Evolutionary conservation across 2,888 invertebrate genomes (phyloP).

Genomic region (Keiferia lycopersicella): DNA sequence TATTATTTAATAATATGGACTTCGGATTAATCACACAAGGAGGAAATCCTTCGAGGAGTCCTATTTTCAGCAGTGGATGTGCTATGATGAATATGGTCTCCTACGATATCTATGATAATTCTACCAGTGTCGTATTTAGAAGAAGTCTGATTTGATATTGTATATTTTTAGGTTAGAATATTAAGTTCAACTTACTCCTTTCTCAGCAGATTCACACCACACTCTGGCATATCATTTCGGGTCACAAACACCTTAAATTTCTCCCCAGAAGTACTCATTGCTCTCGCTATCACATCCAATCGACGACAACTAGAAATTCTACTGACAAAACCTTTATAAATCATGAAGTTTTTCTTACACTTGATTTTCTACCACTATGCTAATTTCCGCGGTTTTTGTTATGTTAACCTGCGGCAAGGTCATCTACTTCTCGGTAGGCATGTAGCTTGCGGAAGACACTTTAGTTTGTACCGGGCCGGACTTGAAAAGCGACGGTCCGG

Average conservation of each 20-base stretch:
- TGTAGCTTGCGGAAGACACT: slow-evolving; percentile 61
- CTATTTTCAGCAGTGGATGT: too few species aligned
- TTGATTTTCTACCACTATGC: slow-evolving; percentile 12
- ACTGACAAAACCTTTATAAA: slow-evolving; percentile 51
- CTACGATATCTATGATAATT: too few species aligned
- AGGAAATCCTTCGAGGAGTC: too few species aligned
- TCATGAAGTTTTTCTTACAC: slow-evolving; percentile 47
- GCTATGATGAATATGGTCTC: too few species aligned
- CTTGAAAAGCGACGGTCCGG: slow-evolving; percentile 73
- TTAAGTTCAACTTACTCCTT: slow-evolving; percentile 77
- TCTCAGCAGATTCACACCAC: slow-evolving; percentile 81
- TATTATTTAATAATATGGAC: too few species aligned
- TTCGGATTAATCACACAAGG: too few species aligned
- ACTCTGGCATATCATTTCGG: slow-evolving; percentile 83
- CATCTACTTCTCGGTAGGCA: slow-evolving; percentile 58
- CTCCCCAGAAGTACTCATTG: slow-evolving; percentile 54
- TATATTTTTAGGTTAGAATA: neutral
- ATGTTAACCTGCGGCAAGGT: slow-evolving; percentile 45
- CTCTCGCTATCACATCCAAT: slow-evolving; percentile 43
- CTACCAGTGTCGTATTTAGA: too few species aligned
- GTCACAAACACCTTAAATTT: slow-evolving; percentile 83
- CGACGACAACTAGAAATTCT: slow-evolving; percentile 12
- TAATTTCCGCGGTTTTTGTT: slow-evolving; percentile 41
- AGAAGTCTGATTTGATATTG: too few species aligned
- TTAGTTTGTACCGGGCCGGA: slow-evolving; percentile 46